Base-by-base conservation (phyloP, 2,113 vertebrate genomes). In the Tachysurus fulvidraco region DNA sequence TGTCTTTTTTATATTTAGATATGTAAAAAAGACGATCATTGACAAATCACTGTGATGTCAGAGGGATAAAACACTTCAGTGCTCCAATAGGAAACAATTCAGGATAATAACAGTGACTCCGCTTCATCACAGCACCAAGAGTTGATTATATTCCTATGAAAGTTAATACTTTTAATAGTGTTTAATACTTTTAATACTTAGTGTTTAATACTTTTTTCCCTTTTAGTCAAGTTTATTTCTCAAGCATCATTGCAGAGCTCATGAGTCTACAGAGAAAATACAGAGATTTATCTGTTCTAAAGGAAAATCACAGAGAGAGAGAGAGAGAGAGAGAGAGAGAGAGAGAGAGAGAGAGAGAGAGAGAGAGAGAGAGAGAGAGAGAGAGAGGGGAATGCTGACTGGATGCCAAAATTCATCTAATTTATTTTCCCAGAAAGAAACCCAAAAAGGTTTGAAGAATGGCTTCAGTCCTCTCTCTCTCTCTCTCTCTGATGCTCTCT, bases 221-320 rank as follows among this genome's bases (percentile, higher is more conserved):
- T 2, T 36, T 36, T 36, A 36, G 36, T 36, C 36, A 36, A 36
- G 36, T 36, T 44, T 50, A 46, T 74, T 74, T 50, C 44, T 46
- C 41, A 52, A n/a, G 46, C 9, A 21, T 52, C 25, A 52, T 1
- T 50, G 13, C 73, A 52, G 23, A 77, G 23, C 12, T n/a, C 11
- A n/a, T 52, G n/a, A 76, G 25, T 6, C 23, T 77, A 21, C n/a
- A 5, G 3, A 23, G 11, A 77, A 77, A 77, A 77, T 46, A 52
- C 44, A 25, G 44, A 25, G 5, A 52, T 77, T 52, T 77, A 77
- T 77, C 46, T 2, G 0, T 77, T 12, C 41, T 74, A 41, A 74
- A 74, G 71, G 71, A 74, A 74, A 74, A 74, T 74, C 71, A 74
- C 41, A 74, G 41, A 25, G 41, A 46, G 65, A 25, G 21, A 62